Evolutionary conservation across 2,888 invertebrate species (phyloP), one percentile per base, ranked within the genome.

Genomic region (Kuschelorhynchus macadamiae): DNA sequence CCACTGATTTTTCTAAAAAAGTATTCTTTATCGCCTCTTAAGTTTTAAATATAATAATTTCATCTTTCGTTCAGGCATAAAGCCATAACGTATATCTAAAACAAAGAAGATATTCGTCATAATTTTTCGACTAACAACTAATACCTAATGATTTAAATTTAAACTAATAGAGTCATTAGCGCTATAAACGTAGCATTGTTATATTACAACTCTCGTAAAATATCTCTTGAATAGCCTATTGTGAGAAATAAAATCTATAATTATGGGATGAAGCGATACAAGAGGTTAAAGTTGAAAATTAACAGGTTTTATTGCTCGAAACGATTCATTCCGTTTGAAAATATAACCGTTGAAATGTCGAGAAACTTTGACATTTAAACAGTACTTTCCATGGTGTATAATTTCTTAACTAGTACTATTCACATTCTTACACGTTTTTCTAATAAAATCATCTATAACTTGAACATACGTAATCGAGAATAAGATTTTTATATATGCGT

Each of bases 251-350:
- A 55, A 63, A 55, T 63, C 47, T 53, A 55, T 63, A 63, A 63
- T 63, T 63, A 63, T 46, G 55, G 36, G 53, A 50, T 42, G 42
- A 20, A 14, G 36, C 32, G 57, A 21, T 30, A 25, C 14, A 36
- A 21, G 44, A 52, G 56, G 56, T 64, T 64, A 50, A 63, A 63
- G 63, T 47, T 56, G 55, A 63, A 55, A 47, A 56, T 56, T 55
- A 63, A 63, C 55, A 32, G 44, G 52, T 52, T 39, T 52, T 36
- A 52, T 36, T 21, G 52, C 11, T 21, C 39, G n/a, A 25, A 39
- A 52, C 20, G 0, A 18, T 18, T 39, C 18, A 20, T 42, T 52
- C 41, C 5, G 21, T 30, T 47, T 32, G 7, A 36, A 46, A 42
- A 47, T 59, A 46, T 46, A 12, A 36, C 11, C 5, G 16, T 14